Base-by-base conservation (phyloP, 1,140 invertebrate genomes). In the Thalassaphorura encarpata region DNA sequence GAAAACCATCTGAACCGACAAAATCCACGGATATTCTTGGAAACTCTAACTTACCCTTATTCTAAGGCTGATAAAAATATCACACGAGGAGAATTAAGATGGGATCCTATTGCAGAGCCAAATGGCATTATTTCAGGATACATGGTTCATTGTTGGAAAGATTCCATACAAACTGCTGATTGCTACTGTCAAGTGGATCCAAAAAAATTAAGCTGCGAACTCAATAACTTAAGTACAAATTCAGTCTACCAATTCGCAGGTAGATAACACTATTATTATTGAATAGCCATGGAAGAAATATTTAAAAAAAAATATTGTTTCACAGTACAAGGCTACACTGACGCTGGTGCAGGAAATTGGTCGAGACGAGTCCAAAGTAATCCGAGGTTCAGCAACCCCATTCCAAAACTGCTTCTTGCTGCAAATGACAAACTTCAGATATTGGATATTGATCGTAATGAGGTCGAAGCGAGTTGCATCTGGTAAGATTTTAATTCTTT, bases 51-150 rank as follows among this genome's bases (percentile, higher is more conserved):
- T 21, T 43, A 43, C 21, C 42, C 42, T 11, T 23, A 43, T 18
- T n/a, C n/a, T n/a, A n/a, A n/a, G n/a, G n/a, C n/a, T n/a, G n/a
- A n/a, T n/a, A n/a, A n/a, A n/a, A n/a, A n/a, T n/a, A n/a, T n/a
- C n/a, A n/a, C n/a, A n/a, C n/a, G n/a, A n/a, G 33, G 29, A 8
- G 61, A 74, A 56, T 72, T 77, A 40, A 80, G 90, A 26, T 96
- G 91, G 91, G 77, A 83, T 66, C 67, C 75, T 0, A 89, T 88
- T 0, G 62, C 73, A 46, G 73, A 77, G 47, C 72, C 79, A 1
- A 89, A 90, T 69, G 89, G 89, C 5, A 66, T 83, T 2, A 77
- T 92, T 21, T 73, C 73, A 60, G 81, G 80, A 1, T 91, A 88
- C 71, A 77, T 77, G 55, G 77, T 86, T 1, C 76, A 77, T 27